Conservation (phyloP, 2,113 vertebrate species). For the Tragelaphus scriptus region DNA sequence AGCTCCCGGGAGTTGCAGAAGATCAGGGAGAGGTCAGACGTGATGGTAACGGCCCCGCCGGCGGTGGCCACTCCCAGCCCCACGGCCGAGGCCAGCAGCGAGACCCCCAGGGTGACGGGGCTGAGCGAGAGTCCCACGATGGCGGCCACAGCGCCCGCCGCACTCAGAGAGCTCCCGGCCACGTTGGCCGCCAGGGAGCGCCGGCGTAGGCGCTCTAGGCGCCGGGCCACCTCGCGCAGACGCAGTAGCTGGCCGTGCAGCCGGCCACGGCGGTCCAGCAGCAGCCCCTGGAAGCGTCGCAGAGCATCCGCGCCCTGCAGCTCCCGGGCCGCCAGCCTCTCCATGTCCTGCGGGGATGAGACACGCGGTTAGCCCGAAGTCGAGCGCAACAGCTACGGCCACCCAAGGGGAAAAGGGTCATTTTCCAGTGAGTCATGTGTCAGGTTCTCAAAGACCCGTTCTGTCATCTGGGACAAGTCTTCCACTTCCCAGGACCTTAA, state of each 20-base stretch:
- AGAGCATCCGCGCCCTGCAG: conserved; percentile 54
- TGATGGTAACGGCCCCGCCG: conserved; percentile 76
- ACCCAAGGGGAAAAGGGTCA: neutral
- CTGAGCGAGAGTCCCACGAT: conserved; percentile 82
- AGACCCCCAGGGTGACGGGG: conserved; percentile 77
- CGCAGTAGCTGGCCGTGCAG: conserved; percentile 74
- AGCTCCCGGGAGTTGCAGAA: conserved; percentile 77
- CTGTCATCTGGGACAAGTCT: neutral
- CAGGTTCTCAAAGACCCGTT: neutral
- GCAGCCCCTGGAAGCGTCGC: conserved; percentile 62
- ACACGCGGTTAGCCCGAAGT: neutral
- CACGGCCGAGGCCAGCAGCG: conserved; percentile 79
- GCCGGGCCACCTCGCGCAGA: conserved; percentile 72
- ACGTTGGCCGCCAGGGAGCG: conserved; percentile 74
- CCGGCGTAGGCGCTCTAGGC: conserved; percentile 74
- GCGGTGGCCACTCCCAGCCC: conserved; percentile 81
- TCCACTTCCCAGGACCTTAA: neutral
- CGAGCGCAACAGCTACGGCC: neutral
- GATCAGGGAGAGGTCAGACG: conserved; percentile 75
- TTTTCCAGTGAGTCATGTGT: neutral
- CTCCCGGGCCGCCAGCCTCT: neutral
- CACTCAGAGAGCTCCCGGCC: conserved; percentile 76
- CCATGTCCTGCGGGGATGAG: conserved; percentile 73
- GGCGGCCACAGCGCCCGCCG: conserved; percentile 70
- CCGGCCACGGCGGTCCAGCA: conserved; percentile 76